Evolutionary conservation across 2,888 invertebrate species (phyloP), one percentile per base, ranked within the genome.

Genomic region (Lamellibrachia satsuma): DNA sequence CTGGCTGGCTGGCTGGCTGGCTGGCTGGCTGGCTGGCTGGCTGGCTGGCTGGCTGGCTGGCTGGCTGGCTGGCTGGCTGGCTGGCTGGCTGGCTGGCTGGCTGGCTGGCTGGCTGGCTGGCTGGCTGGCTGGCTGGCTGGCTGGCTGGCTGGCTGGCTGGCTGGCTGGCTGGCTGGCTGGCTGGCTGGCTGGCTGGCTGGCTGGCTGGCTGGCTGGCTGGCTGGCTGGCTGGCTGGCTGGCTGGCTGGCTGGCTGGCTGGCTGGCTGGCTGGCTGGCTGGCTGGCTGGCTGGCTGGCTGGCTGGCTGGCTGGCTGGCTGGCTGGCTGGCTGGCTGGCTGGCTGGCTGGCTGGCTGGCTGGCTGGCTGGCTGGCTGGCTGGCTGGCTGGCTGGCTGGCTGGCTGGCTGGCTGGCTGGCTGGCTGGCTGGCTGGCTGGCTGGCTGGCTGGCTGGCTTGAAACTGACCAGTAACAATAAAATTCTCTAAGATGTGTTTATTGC

Each of bases 131-230:
- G 93, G 90, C 92, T 93, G 93, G 92, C 93, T 93, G 93, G 90
- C 93, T 93, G 93, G 93, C 93, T 93, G 93, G 92, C 93, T 93
- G 93, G 90, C 92, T 93, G 92, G 92, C 92, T 92, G 93, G 93
- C 93, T 93, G 93, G 92, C 57, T 91, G 92, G 93, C 93, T 92
- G 93, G 92, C 93, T 93, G 93, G 92, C 92, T 93, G 93, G 93
- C 93, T 93, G 92, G 93, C 92, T 93, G 93, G 92, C 93, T 93
- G 93, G 52, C 90, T 92, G 92, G 90, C 92, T 92, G 91, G 90
- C 90, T 90, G 51, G 90, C n/a, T n/a, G n/a, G n/a, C n/a, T n/a
- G n/a, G 27, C 91, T 39, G 39, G 11, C 22, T 91, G 39, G 11
- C 91, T 91, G 91, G 27, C 39, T 91, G 91, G 27, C 91, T 91